Conservation (phyloP, 2,113 vertebrate species). For the Numida meleagris region DNA sequence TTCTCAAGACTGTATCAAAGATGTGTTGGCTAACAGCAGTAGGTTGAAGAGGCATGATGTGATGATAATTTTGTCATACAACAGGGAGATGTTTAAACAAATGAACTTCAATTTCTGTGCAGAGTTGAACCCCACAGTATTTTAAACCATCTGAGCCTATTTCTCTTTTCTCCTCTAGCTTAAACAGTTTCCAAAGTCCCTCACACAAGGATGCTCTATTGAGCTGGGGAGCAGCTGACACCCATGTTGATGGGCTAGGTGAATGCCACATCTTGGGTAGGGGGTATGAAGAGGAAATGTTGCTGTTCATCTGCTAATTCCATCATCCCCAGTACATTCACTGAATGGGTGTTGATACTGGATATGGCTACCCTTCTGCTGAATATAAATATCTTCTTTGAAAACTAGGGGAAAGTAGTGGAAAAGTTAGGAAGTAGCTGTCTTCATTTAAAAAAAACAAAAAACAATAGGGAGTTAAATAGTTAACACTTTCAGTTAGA, state of each 20-base stretch:
- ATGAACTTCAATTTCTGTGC: not conserved
- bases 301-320: not conserved
- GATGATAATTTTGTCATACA: rapidly evolving
- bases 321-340: not conserved
- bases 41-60: not conserved
- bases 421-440: not conserved
- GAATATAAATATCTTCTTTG: not conserved
- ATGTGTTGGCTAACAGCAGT: not conserved
- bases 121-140: not conserved
- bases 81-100: not conserved
- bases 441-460: not conserved
- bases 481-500: not conserved
- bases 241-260: not conserved
- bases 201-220: not conserved
- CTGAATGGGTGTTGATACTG: not conserved
- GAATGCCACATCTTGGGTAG: not conserved
- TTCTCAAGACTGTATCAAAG: not conserved
- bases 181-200: not conserved
- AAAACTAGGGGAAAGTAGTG: not conserved
- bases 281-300: not conserved
- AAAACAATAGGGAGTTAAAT: not conserved
- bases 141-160: not conserved
- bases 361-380: not conserved
- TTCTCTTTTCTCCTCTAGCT: not conserved
- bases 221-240: not conserved